Base-by-base conservation (phyloP, 2,797 vertebrate genomes). In the Pogoniulus pusillus region DNA sequence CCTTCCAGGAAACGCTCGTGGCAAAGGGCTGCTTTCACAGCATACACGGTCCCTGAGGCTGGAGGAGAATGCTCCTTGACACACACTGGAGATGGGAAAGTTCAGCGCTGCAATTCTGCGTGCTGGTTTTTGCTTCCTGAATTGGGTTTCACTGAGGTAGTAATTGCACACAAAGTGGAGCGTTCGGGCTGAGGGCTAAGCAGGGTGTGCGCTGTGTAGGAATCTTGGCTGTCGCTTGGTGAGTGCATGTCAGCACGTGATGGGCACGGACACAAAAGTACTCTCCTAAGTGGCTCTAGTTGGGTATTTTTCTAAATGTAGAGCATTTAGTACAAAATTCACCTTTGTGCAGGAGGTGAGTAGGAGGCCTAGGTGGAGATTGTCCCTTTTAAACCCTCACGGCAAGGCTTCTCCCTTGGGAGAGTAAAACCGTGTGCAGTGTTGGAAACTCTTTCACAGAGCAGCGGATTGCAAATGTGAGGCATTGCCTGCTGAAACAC, bases 1-100 rank as follows among this genome's bases (percentile, higher is more conserved):
- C 96, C 97, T 97, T 97, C 76, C 87, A 95, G 93, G 89, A 95
- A 93, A 91, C 88, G 54, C 75, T 45, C 92, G 83, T 30, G 60
- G 63, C n/a, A 75, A 91, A 93, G 85, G 81, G 90, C 91, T 96
- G 88, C 83, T 92, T 78, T 96, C 91, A 95, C 58, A 93, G 94
- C 82, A 89, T 92, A 73, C 84, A 89, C 88, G 74, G 1, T 84
- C 93, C 82, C 76, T 87, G 70, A 94, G 83, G 75, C 47, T 92
- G 69, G 90, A 75, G 76, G 80, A 85, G 30, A 72, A 66, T 59
- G 53, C 37, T n/a, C 10, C 82, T 90, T 77, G 47, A 30, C 69
- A 78, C 5, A 23, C 6, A 2, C 2, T 9, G 63, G 51, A 65
- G 27, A 29, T 29, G 18, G 75, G 62, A 73, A 62, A 89, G 59